These are phyloP conservation scores for Saturnia japonica DNA, from an alignment of 2,888 invertebrate genomes.

Conservation along the genomic window DNA sequence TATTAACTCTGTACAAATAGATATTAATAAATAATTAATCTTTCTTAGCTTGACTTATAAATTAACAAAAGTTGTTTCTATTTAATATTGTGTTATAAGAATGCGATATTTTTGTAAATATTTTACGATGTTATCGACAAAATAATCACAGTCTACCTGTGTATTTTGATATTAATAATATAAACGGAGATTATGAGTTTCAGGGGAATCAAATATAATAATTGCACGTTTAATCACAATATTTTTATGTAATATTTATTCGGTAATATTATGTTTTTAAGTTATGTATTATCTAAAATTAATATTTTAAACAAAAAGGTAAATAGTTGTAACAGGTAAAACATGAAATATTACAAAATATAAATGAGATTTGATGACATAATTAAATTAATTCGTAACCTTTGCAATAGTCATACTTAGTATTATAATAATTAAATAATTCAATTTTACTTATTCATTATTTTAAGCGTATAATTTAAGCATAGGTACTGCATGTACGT, in stretches of 20 bases:
- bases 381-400: neutral
- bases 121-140: neutral
- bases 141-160: neutral
- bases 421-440: neutral
- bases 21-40: conserved; percentile 11
- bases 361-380: neutral
- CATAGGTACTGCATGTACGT: neutral
- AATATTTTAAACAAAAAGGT: no score
- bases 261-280: no score
- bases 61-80: neutral
- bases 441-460: neutral
- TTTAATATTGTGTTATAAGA: neutral
- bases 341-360: no score
- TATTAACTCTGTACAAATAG: neutral
- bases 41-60: neutral
- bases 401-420: neutral
- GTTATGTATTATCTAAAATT: no score
- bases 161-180: neutral
- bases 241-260: no score
- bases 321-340: no score
- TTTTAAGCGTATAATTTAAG: neutral
- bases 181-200: no score
- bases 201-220: no score
- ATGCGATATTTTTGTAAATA: neutral
- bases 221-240: no score